Conservation (phyloP, 1,140 invertebrate species). For the Drosophila watanabei region DNA sequence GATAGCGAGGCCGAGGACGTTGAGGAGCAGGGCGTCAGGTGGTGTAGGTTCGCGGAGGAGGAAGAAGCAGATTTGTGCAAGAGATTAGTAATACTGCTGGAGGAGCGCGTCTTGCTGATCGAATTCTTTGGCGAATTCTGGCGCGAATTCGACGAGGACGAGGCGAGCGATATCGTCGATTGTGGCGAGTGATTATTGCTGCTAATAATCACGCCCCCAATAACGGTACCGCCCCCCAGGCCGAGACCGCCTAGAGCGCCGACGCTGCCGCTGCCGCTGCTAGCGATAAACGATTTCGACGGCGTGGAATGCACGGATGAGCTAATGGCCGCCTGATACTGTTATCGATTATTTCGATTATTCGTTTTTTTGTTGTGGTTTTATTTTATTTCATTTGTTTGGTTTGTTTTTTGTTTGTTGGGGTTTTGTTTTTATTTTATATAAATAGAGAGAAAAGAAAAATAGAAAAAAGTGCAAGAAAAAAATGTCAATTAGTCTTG, state of each 20-base stretch:
- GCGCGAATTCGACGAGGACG: conserved; percentile 86
- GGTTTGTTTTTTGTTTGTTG: conserved; percentile 16
- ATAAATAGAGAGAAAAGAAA: conserved; percentile 69
- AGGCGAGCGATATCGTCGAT: conserved; percentile 86
- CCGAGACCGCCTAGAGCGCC: conserved; percentile 59
- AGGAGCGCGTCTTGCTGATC: conserved; percentile 86
- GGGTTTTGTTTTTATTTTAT: conserved; percentile 35
- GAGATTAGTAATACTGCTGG: conserved; percentile 86
- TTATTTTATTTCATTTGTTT: conserved; percentile 40
- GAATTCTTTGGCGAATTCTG: conserved; percentile 86
- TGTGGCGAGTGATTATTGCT: conserved; percentile 82
- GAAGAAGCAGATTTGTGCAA: conserved; percentile 85
- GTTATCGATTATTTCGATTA: conserved; percentile 43
- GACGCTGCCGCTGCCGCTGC: conserved; percentile 59
- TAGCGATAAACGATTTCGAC: conserved; percentile 87
- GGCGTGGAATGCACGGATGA: conserved; percentile 88
- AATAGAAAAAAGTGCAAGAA: conserved; percentile 83
- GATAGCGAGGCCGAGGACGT: conserved; percentile 46
- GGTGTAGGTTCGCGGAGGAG: conserved; percentile 79
- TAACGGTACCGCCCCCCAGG: conserved; percentile 72
- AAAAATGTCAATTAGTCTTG: conserved; percentile 76
- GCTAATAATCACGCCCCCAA: conserved; percentile 71
- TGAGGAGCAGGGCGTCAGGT: conserved; percentile 54
- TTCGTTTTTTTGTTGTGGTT: conserved; percentile 4
- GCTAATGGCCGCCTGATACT: conserved; percentile 86